These are phyloP conservation scores for Periplaneta americana DNA, from an alignment of 1,140 invertebrate genomes.

Conservation along the genomic window DNA sequence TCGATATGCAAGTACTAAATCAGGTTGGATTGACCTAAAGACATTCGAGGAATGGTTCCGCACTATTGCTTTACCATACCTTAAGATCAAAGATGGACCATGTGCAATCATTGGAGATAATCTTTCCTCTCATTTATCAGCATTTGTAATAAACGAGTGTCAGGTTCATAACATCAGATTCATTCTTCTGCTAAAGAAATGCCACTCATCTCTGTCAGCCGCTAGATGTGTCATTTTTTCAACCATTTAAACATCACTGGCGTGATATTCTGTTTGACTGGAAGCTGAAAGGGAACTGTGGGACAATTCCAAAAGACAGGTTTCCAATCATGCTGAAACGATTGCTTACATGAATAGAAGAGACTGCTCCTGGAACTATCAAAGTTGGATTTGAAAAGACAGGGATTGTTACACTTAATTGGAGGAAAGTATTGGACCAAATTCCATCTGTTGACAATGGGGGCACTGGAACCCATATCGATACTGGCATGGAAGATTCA, in stretches of 20 bases:
- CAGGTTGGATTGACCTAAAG: constrained; percentile 30
- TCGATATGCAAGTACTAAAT: constrained; percentile 23
- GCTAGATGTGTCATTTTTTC: constrained; percentile 35
- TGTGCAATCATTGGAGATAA: constrained; percentile 28
- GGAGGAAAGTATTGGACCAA: too few relatives aligned
- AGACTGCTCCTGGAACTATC: too few relatives aligned
- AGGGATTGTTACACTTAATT: too few relatives aligned
- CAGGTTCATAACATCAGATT: constrained; percentile 34
- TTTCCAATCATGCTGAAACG: not conserved
- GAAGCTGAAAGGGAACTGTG: too few relatives aligned
- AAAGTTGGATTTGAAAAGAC: too few relatives aligned
- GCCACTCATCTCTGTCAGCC: constrained; percentile 37
- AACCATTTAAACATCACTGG: constrained; percentile 35
- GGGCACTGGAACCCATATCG: too few relatives aligned
- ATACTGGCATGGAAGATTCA: too few relatives aligned
- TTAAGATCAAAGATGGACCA: constrained; percentile 25
- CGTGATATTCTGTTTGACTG: constrained; percentile 30
- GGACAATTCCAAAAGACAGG: constrained; percentile 10
- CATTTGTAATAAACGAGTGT: constrained; percentile 23
- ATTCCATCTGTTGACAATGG: too few relatives aligned
- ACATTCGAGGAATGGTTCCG: constrained; percentile 31
- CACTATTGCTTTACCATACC: constrained; percentile 24
- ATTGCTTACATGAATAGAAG: too few relatives aligned
- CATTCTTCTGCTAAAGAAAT: constrained; percentile 35
- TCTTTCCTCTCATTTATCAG: constrained; percentile 3